Base-by-base conservation (phyloP, 1,140 invertebrate species). In the Drosophila watanabei region DNA sequence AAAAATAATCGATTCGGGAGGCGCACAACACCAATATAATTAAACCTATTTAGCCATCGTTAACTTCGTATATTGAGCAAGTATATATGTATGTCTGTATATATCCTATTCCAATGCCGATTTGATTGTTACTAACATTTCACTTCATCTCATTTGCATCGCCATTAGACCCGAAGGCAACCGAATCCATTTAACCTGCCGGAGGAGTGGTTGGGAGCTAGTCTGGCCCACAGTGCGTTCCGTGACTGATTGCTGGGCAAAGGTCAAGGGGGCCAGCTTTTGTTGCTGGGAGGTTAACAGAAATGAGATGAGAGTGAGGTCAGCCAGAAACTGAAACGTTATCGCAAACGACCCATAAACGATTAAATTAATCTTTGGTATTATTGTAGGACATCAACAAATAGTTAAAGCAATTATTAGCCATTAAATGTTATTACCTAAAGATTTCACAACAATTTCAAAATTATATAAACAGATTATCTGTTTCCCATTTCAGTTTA, bases 21-120 rank as follows among this genome's bases (percentile, higher is more conserved):
- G 56, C 64, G 71, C 79, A 83, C 81, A 80, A 83, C 78, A 84
- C 58, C 72, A 84, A 84, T 83, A 83, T 83, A 75, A 60, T 73
- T 78, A 61, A 57, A 83, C 65, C 68, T 73, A 49, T 81, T 70
- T 75, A 68, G 75, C 75, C 51, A n/a, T 77, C 75, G 73, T 77
- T 77, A 77, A 77, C 75, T 77, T 75, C 43, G 73, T 77, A 77
- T 77, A 77, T 77, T 77, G 75, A 77, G 75, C 70, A 80, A 54
- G 45, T 54, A 46, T 52, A 43, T 52, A 49, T 60, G 48, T 39
- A 58, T 49, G 35, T 48, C 24, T 24, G 35, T 48, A 16, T 43
- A 46, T 75, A 77, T 58, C 46, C 72, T 63, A 68, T 68, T 59
- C 73, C 61, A 76, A 77, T 77, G 72, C 37, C 71, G 57, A 75